These are phyloP conservation scores for Antheraea assamensis DNA, from an alignment of 2,888 invertebrate genomes.

Conservation along the genomic window DNA sequence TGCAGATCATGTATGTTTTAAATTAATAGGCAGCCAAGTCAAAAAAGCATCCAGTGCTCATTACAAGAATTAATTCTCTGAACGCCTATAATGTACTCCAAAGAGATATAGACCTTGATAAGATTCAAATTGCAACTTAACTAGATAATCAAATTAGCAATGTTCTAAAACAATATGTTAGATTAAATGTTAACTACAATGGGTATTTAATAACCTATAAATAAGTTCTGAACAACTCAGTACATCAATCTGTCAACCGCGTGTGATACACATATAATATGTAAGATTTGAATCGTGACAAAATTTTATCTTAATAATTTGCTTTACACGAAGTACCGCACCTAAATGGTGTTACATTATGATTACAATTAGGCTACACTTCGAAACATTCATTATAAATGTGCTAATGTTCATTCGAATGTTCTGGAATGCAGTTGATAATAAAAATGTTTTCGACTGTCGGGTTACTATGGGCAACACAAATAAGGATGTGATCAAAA, in stretches of 20 bases:
- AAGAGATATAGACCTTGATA: not conserved
- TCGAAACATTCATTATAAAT: not conserved
- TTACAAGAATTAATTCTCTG: not conserved
- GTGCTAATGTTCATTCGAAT: not conserved
- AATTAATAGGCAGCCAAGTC: not conserved
- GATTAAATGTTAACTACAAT: too few relatives aligned
- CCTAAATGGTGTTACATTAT: not conserved
- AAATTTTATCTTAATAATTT: not conserved
- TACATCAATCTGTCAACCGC: not conserved
- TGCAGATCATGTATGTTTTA: not conserved
- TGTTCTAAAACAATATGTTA: too few relatives aligned
- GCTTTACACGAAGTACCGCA: not conserved
- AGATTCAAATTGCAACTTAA: not conserved
- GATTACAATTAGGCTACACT: not conserved
- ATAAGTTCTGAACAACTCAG: not conserved
- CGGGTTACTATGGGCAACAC: not conserved
- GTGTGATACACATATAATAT: not conserved
- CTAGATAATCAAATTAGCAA: not conserved
- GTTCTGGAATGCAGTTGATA: conserved; percentile 9
- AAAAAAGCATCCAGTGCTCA: not conserved
- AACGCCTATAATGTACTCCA: not conserved
- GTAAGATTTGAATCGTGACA: not conserved
- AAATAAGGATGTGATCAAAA: not conserved
- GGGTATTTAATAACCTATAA: not conserved
- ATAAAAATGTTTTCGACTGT: not conserved